phyloP scores from a whole-genome alignment of 2,888 invertebrate genomes.

The Octonoba sinensis region DNA sequence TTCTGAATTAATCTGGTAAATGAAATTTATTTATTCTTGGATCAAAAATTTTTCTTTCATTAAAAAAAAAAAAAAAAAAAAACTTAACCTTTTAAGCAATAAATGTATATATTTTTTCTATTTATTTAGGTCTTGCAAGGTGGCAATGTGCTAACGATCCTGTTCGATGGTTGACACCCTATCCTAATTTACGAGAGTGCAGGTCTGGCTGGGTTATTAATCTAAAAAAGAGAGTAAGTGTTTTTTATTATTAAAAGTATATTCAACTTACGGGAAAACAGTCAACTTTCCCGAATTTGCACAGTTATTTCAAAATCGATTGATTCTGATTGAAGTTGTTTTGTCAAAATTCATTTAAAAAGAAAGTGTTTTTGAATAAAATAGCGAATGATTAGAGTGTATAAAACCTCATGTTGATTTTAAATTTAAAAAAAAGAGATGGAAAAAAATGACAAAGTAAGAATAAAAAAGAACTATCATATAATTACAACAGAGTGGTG shows the following conservation, averaged over 20 bases:
- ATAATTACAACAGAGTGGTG: too few species aligned
- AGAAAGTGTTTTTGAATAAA: too few species aligned
- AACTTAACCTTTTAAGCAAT: background rate
- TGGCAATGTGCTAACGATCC: conserved; percentile 62
- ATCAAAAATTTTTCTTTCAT: background rate
- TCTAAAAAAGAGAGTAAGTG: conserved; percentile 65
- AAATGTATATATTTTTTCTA: background rate
- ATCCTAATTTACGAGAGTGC: conserved; percentile 66
- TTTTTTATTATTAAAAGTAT: too few species aligned
- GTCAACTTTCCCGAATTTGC: background rate
- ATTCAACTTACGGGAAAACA: background rate
- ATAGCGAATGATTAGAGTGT: too few species aligned
- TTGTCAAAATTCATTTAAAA: too few species aligned
- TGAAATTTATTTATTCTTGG: background rate
- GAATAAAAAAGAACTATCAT: too few species aligned
- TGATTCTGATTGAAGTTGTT: too few species aligned
- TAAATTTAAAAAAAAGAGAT: too few species aligned
- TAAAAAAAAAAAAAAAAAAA: background rate
- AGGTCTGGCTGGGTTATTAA: conserved; percentile 67
- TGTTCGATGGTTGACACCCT: conserved; percentile 45
- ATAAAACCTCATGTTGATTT: too few species aligned
- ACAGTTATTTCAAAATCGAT: too few species aligned
- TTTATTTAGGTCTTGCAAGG: conserved; percentile 55
- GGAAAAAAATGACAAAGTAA: too few species aligned
- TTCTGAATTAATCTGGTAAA: too few species aligned